Evolutionary conservation across 2,113 vertebrate genomes (phyloP).

Genomic region (Atherinomorus stipes): DNA sequence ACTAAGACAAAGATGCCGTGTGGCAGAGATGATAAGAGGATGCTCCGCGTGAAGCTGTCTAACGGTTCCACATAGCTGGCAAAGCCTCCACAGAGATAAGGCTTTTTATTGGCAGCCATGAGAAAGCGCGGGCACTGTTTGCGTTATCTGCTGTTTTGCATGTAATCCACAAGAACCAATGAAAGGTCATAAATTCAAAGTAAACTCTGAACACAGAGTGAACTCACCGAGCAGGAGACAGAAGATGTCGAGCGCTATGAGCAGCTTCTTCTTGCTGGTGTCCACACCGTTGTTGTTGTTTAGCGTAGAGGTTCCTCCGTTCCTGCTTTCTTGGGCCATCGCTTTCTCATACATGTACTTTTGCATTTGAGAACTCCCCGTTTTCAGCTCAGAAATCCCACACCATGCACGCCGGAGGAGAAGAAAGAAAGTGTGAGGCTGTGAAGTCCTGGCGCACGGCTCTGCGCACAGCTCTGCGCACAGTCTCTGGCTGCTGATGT

Average conservation of each 20-base stretch:
- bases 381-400: constrained; percentile 65
- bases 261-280: constrained; percentile 89
- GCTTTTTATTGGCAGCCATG: constrained; percentile 28
- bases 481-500: constrained; percentile 45
- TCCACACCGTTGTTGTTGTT: constrained; percentile 88
- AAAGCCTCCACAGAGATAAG: constrained; percentile 48
- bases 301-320: constrained; percentile 92
- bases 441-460: constrained; percentile 60
- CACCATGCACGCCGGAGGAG: constrained; percentile 52
- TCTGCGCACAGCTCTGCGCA: constrained; percentile 38
- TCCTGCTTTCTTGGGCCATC: constrained; percentile 94
- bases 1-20: neutral
- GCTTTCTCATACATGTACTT: constrained; percentile 98
- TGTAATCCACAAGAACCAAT: neutral
- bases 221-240: constrained; percentile 94
- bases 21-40: constrained; percentile 55
- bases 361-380: constrained; percentile 87
- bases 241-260: constrained; percentile 92
- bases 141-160: constrained; percentile 1
- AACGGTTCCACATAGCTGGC: constrained; percentile 46
- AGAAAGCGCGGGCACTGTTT: constrained; percentile 28
- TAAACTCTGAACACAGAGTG: neutral
- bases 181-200: neutral
- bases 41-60: constrained; percentile 40
- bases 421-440: constrained; percentile 34